phyloP scores from a whole-genome alignment of 2,113 vertebrate species.

The Semnornis frantzii region DNA sequence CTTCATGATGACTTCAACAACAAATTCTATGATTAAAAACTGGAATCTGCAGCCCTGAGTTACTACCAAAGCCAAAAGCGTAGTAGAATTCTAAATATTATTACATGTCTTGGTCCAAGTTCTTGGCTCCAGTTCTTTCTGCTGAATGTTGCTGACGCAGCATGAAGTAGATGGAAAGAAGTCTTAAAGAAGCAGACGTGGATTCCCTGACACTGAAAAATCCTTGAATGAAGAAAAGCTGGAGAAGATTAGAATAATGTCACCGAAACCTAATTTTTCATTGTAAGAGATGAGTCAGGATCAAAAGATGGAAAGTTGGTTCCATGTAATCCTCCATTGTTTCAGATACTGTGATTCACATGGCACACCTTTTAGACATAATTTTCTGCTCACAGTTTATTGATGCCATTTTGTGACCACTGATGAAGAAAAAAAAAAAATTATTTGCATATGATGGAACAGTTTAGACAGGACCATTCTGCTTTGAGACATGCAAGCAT shows the following conservation, averaged over 20 bases:
- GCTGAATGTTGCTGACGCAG: slow-evolving; percentile 25
- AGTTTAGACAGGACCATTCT: neutral
- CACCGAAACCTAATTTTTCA: neutral
- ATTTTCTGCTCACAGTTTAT: neutral
- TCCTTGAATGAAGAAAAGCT: neutral
- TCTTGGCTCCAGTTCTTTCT: slow-evolving; percentile 37
- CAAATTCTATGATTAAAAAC: slow-evolving; percentile 2
- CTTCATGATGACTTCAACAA: slow-evolving; percentile 29
- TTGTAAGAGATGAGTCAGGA: neutral
- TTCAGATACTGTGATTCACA: neutral
- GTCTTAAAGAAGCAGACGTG: slow-evolving; percentile 15
- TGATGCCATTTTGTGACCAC: neutral
- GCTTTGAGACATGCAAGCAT: neutral
- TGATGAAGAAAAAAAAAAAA: neutral
- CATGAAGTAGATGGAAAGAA: neutral
- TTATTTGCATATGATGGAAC: neutral
- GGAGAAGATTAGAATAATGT: neutral
- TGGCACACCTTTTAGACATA: neutral
- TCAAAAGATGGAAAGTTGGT: neutral
- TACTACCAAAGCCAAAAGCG: neutral
- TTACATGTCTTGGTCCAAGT: slow-evolving; percentile 1
- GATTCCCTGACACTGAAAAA: neutral
- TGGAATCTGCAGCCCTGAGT: neutral
- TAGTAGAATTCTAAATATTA: slow-evolving; percentile 28
- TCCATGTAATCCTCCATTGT: neutral